Base-by-base conservation (phyloP, 2,113 vertebrate species). In the Trochalopteron elliotii region DNA sequence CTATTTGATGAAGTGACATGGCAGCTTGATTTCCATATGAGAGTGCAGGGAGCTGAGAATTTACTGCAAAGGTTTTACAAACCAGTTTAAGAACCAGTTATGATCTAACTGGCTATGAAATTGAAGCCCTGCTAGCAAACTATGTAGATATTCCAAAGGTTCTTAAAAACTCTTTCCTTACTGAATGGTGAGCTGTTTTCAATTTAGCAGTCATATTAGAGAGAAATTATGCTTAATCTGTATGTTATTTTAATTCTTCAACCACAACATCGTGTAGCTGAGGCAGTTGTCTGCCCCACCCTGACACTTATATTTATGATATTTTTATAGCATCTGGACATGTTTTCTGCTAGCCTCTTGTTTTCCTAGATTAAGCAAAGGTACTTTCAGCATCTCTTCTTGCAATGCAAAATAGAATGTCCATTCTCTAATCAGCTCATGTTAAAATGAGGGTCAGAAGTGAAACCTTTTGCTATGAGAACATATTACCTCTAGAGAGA, bases 181-280 rank as follows among this genome's bases (percentile, higher is more conserved):
- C 53, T 60, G 30, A 76, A 72, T 35, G 4, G 24, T 50, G 35
- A 68, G 3, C 5, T 28, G 59, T 68, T 76, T 75, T 55, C 22
- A 50, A 8, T 35, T 83, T 72, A 45, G 11, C 3, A 42, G 23
- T 64, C 21, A 11, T 60, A 4, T 47, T 37, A 65, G 14, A 60
- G 15, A 64, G 19, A 47, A 74, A 57, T 16, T 11, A 22, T 15
- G 9, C 5, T 83, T 86, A 42, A 69, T 47, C 7, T 55, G 2
- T 23, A 23, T 33, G 9, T 52, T 56, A 14, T 40, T 8, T 42
- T 71, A 59, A 55, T 49, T 1, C 0, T 44, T 88, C 18, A 31
- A 1, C 63, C 25, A 25, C 8, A 37, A 2, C 40, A 30, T 23
- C 0, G 0, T 5, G 21, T 30, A 50, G 8, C 15, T 74, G 37